These are phyloP conservation scores for Capitella teleta DNA, from an alignment of 1,140 invertebrate genomes.

Conservation along the genomic window DNA sequence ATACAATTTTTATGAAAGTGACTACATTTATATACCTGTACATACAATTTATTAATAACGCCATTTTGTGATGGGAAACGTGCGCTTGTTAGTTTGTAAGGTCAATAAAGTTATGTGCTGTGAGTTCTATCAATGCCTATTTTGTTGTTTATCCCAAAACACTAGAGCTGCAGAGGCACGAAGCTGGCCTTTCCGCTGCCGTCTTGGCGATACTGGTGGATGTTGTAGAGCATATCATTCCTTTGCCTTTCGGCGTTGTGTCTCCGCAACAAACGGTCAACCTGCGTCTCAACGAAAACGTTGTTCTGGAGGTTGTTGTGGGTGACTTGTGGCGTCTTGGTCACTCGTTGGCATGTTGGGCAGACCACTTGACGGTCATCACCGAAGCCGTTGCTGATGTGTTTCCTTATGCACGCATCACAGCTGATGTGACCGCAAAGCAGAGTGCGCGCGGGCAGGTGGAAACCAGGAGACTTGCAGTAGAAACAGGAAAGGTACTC, in stretches of 20 bases:
- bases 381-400: background rate
- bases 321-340: background rate
- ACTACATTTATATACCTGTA: too few species aligned
- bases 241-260: background rate
- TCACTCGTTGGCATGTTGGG: background rate
- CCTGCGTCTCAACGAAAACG: conserved; percentile 4
- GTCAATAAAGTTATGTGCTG: too few species aligned
- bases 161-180: too few species aligned
- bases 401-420: background rate
- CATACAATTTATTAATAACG: too few species aligned
- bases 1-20: too few species aligned
- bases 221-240: conserved; percentile 1
- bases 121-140: too few species aligned
- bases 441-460: background rate
- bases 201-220: background rate
- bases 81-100: too few species aligned
- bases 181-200: too few species aligned
- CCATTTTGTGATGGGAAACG: too few species aligned
- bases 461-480: background rate
- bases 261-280: background rate
- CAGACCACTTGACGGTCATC: background rate
- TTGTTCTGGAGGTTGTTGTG: background rate
- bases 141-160: too few species aligned
- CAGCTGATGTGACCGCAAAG: conserved; percentile 1
- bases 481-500: background rate